Evolutionary conservation across 2,797 vertebrate species (phyloP), one percentile per base, ranked within the genome.

Genomic region (Sebastes elongatus): DNA sequence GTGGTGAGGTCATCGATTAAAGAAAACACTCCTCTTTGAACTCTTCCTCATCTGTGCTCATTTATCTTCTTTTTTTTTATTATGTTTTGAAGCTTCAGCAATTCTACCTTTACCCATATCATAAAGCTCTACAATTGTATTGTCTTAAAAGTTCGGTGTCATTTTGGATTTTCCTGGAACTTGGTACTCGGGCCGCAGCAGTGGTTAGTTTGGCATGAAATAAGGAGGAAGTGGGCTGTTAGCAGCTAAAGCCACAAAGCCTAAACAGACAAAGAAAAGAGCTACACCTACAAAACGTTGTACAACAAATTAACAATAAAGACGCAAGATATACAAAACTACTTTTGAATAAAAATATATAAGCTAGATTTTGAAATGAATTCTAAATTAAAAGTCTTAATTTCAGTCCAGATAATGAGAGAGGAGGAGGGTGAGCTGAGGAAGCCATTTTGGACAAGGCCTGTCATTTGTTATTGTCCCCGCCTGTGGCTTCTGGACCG

Each of bases 1-100:
- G 78, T 2, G 28, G n/a, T 82, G 75, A 86, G 70, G 60, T 88
- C 80, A 83, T 38, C 8, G 23, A 42, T 56, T 67, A 73, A 68
- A 77, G 59, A 82, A 60, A 82, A 65, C 33, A 68, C n/a, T 63
- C 55, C 53, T 55, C 28, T 52, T 38, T 60, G 11, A 57, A 5
- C 38, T 60, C 38, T 25, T n/a, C 61, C 35, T 73, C n/a, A 52
- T 78, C 35, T 42, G 20, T 20, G 1, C 27, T 46, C 52, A 79
- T 73, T 57, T 68, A 20, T 33, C 25, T 57, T 18, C 10, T 4
- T 1, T 9, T 10, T 46, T 10, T 46, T 28, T 14, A 16, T 27
- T 7, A 56, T 23, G 5, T 30, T 55, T 56, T 27, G 3, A 61
- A 28, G 33, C 10, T n/a, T 53, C 7, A 8, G 23, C 18, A 69